Evolutionary conservation across 2,797 vertebrate species (phyloP), one percentile per base, ranked within the genome.

Genomic region (Melanotaenia maccullochi): DNA sequence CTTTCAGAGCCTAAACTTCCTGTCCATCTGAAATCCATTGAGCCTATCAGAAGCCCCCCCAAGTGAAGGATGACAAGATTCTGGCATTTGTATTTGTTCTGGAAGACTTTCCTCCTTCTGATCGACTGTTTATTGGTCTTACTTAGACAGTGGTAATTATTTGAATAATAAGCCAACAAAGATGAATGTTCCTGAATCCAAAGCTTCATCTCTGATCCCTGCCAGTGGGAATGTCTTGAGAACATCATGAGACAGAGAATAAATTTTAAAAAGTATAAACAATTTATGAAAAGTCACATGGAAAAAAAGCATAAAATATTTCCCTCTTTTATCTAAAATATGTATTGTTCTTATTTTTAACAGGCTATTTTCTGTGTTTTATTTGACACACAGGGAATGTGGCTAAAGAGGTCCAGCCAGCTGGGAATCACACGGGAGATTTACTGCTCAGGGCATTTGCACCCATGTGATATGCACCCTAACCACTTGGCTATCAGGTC

Each of bases 21-120:
- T 90, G 82, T 91, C 93, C 93, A 95, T 93, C 93, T 95, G 91
- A 94, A 74, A 94, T 85, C 93, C 90, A 94, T 96, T 94, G 92
- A 9, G 24, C 77, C 80, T 88, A 92, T 89, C 90, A 84, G 91
- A 90, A 88, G 78, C 80, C 72, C 66, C 28, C 49, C 64, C 81
- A 63, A 64, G 85, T 76, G 80, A 69, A 75, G 90, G 81, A 90
- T 85, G 85, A 88, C 90, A 88, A 72, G 71, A 82, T 79, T 59
- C 81, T 81, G 81, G 65, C 77, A 24, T 76, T 67, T 80, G 57
- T 87, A 73, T 92, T 92, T 86, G 68, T 81, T 65, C 89, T 91
- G 89, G 91, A 90, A 73, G 73, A 14, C 83, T 65, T 56, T 9
- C 44, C 82, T 79, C 73, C 20, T 38, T 68, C 60, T 88, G 88